Base-by-base conservation (phyloP, 2,888 invertebrate genomes). In the Ligdia adustata region DNA sequence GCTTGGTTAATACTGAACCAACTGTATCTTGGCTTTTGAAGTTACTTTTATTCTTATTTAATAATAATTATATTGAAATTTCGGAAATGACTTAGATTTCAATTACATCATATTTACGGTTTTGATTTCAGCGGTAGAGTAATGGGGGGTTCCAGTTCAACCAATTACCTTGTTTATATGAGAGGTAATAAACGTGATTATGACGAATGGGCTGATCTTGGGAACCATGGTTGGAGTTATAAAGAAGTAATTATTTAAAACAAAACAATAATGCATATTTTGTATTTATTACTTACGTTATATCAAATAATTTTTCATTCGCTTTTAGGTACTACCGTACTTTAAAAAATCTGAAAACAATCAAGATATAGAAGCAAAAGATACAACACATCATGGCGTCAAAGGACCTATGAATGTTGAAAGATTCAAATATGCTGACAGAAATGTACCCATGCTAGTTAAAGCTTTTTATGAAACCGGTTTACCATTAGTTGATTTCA, bases 141-240 rank as follows among this genome's bases (percentile, higher is more conserved):
- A 1, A 92, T 94, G 90, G 94, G 94, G 9, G 94, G 95, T 2
- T 92, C 92, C 1, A 94, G 94, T 56, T 81, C 92, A 26, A 89
- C 93, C 29, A 94, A 94, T 74, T 93, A 92, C 74, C 88, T 94
- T 82, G 92, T 92, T 16, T 93, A 93, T 68, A 92, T 92, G 69
- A 75, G 93, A 72, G 93, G 93, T 24, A 91, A 92, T 64, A 91
- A 88, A 42, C 72, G 82, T 22, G 94, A 94, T 70, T 95, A 93
- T 66, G 92, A 94, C 63, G 86, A 91, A 46, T 95, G 94, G 94
- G 92, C 91, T 2, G 77, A 79, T 7, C 72, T 91, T 52, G 94
- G 93, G 22, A 93, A 93, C 63, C 63, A 81, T 34, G 93, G 92
- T 16, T 93, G 93, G 93, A 90, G 89, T 22, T 93, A 91, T 60